Conservation (phyloP, 2,113 vertebrate genomes). For the Silurus glanis region DNA sequence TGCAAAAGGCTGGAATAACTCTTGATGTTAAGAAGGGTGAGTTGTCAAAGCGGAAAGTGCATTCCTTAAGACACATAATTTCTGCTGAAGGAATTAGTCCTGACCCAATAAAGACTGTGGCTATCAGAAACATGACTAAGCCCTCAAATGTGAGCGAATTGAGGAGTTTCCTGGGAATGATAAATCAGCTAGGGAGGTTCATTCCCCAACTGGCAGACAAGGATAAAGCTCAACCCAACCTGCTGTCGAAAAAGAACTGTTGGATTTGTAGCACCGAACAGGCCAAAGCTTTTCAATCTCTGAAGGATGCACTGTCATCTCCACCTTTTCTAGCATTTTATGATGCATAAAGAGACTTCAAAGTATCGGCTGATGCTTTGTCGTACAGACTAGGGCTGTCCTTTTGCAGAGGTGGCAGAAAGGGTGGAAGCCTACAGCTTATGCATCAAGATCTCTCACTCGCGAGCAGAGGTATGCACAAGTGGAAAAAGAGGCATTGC, state of each 20-base stretch:
- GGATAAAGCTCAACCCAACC: slow-evolving; percentile 16
- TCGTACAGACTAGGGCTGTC: slow-evolving; percentile 11
- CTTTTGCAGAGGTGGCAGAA: background rate
- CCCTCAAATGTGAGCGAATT: background rate
- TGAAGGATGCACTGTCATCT: slow-evolving; percentile 6
- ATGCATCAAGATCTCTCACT: background rate
- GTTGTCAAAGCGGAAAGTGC: background rate
- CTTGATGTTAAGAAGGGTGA: background rate
- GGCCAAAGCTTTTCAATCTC: background rate
- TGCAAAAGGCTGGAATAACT: background rate
- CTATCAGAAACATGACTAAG: background rate
- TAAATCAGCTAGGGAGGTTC: slow-evolving; percentile 53
- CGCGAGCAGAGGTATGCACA: background rate
- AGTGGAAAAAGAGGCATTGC: background rate
- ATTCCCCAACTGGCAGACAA: slow-evolving; percentile 36
- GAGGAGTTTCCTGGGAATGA: slow-evolving; percentile 39
- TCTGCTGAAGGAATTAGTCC: slow-evolving; percentile 16
- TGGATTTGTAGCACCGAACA: slow-evolving; percentile 34
- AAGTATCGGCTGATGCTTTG: background rate
- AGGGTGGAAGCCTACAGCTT: slow-evolving; percentile 23
- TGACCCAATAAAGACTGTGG: slow-evolving; percentile 35
- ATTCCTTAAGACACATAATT: slow-evolving; percentile 32
- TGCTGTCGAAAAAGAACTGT: slow-evolving; percentile 33
- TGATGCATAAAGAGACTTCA: slow-evolving; percentile 43
- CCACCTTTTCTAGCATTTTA: slow-evolving; percentile 14